Conservation (phyloP, 2,888 invertebrate species). For the Lepidonotus clava region DNA sequence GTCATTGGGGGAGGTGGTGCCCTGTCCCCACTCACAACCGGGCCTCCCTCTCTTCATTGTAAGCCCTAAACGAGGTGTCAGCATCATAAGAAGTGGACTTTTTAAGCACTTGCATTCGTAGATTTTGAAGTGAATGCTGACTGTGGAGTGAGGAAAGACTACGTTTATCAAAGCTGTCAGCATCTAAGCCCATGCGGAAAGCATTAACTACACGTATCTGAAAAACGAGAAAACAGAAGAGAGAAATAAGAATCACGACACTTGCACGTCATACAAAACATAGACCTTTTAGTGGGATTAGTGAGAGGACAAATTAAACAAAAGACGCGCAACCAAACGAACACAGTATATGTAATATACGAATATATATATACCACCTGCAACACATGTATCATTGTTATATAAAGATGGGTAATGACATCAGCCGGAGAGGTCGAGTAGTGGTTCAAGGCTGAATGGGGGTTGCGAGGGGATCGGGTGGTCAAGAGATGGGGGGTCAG, state of each 20-base stretch:
- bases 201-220: slow-evolving; percentile 99
- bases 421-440: background rate
- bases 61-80: slow-evolving; percentile 50
- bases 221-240: slow-evolving; percentile 74
- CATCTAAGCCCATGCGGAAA: slow-evolving; percentile 99
- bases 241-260: slow-evolving; percentile 58
- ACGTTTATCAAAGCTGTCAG: slow-evolving; percentile 88
- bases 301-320: slow-evolving; percentile 42
- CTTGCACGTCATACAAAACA: slow-evolving; percentile 45
- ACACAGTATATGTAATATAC: slow-evolving; percentile 42
- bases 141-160: slow-evolving; percentile 79
- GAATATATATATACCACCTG: slow-evolving; percentile 21
- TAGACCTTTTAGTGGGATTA: slow-evolving; percentile 52
- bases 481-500: background rate
- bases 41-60: slow-evolving; percentile 54
- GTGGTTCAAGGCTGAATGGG: slow-evolving; percentile 30
- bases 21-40: slow-evolving; percentile 52
- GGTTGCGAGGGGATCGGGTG: background rate
- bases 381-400: slow-evolving; percentile 21
- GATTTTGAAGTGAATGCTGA: slow-evolving; percentile 77
- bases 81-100: slow-evolving; percentile 57
- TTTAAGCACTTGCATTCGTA: slow-evolving; percentile 70
- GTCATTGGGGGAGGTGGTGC: slow-evolving; percentile 18
- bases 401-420: slow-evolving; percentile 7
- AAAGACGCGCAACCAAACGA: slow-evolving; percentile 49